Evolutionary conservation across 53 echinoderm and acorn worm genomes (phyloP).

Genomic region (Hippasteria phrygiana): DNA sequence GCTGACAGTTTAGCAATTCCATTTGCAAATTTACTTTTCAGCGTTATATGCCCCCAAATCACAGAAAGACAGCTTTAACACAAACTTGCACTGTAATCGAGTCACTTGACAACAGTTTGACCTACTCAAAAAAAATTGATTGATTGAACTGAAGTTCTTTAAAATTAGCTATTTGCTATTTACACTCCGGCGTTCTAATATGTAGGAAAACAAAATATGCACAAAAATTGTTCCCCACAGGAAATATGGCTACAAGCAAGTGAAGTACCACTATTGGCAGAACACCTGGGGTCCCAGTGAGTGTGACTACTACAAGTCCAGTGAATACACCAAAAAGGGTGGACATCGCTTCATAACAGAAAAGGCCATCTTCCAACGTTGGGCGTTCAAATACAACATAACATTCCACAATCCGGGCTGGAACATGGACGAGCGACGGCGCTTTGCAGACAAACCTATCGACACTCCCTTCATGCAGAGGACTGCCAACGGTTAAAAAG

Average conservation of each 20-base stretch:
- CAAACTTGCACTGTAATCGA: too few relatives aligned
- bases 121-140: too few relatives aligned
- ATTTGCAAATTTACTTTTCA: too few relatives aligned
- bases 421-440: conserved; percentile 60
- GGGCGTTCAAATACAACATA: conserved; percentile 92
- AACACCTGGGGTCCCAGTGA: conserved; percentile 85
- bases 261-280: conserved; percentile 98
- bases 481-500: conserved; percentile 17
- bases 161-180: too few relatives aligned
- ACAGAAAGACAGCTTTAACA: too few relatives aligned
- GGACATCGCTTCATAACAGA: conserved; percentile 95
- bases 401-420: conserved; percentile 91
- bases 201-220: too few relatives aligned
- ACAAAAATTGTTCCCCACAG: background rate
- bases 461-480: conserved; percentile 89
- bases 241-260: conserved; percentile 46
- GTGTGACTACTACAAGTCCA: conserved; percentile 88
- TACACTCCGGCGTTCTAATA: too few relatives aligned
- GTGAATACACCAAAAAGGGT: conserved; percentile 84
- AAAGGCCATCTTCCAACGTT: conserved; percentile 94
- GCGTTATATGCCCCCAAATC: too few relatives aligned
- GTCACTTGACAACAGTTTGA: too few relatives aligned
- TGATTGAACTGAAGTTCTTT: too few relatives aligned
- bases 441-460: conserved; percentile 60
- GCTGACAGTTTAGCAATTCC: too few relatives aligned